A percentile compares a stretch with the other conserved stretches of the same genome.
phyloP scores from a whole-genome alignment of 1,140 invertebrate genomes.

The Babylonia areolata region DNA sequence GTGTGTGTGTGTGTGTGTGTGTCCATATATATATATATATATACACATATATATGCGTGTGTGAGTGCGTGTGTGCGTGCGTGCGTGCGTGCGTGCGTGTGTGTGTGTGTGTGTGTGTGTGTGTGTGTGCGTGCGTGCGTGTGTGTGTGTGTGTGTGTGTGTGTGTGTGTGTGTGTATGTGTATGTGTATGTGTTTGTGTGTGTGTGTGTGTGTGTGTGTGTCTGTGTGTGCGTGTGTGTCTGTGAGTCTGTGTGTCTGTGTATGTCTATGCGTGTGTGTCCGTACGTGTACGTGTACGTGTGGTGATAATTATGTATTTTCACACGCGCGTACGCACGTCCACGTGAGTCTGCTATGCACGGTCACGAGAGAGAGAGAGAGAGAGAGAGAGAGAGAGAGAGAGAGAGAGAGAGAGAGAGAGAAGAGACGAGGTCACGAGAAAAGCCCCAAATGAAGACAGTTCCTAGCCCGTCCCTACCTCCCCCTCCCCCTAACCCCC shows the following conservation, averaged over 20 bases:
- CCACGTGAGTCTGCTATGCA: background rate
- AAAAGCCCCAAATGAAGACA: too few relatives aligned
- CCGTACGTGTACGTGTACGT: background rate
- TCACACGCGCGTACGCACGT: background rate
- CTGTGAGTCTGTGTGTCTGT: background rate
- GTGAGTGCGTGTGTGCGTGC: background rate
- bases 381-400: background rate
- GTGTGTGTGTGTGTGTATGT: background rate
- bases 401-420: too few relatives aligned
- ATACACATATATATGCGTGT: too few relatives aligned
- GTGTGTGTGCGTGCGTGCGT: background rate
- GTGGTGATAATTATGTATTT: background rate
- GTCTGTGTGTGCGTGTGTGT: slow-evolving; percentile 6
- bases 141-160: background rate
- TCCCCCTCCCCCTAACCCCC: too few relatives aligned
- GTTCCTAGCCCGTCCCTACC: too few relatives aligned
- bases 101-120: background rate
- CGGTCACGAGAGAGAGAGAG: too few relatives aligned
- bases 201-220: too few relatives aligned
- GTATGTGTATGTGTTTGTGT: too few relatives aligned
- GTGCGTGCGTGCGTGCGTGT: background rate
- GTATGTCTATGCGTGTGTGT: too few relatives aligned
- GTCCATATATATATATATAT: too few relatives aligned
- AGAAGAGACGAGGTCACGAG: too few relatives aligned
- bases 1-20: too few relatives aligned